Conservation (phyloP, 2,113 vertebrate genomes). For the Siniperca chuatsi region DNA sequence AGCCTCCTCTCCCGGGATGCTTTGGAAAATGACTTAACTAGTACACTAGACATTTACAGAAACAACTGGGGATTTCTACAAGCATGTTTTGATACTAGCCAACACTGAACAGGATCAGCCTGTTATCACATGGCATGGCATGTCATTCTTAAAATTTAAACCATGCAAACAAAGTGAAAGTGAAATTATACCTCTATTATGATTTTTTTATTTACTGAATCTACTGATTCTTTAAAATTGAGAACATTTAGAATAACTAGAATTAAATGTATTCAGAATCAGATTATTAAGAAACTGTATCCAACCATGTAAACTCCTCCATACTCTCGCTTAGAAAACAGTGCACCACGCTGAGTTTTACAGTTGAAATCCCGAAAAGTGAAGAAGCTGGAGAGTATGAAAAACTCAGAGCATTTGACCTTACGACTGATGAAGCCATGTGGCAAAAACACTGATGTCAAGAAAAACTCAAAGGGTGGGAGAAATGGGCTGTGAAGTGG, state of each 20-base stretch:
- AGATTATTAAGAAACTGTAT: neutral
- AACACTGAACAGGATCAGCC: neutral
- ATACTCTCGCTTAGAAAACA: no score
- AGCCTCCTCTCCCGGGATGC: neutral
- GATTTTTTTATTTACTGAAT: neutral
- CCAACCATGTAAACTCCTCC: no score
- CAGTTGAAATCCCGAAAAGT: no score
- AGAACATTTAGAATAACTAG: neutral
- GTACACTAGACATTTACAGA: neutral
- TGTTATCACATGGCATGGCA: neutral
- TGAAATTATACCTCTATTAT: neutral
- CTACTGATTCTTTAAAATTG: neutral
- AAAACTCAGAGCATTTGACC: no score
- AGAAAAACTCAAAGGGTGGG: no score
- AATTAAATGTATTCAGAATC: neutral
- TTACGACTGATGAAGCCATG: neutral
- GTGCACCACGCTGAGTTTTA: no score
- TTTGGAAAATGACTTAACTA: neutral
- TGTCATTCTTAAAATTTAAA: neutral
- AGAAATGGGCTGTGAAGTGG: neutral
- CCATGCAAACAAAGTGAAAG: constrained; percentile 2
- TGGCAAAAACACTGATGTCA: no score
- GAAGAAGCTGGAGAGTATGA: no score
- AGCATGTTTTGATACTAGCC: neutral
- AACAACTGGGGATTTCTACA: neutral